phyloP scores from a whole-genome alignment of 2,797 vertebrate species.

The Mormyrus hasselquistii region DNA sequence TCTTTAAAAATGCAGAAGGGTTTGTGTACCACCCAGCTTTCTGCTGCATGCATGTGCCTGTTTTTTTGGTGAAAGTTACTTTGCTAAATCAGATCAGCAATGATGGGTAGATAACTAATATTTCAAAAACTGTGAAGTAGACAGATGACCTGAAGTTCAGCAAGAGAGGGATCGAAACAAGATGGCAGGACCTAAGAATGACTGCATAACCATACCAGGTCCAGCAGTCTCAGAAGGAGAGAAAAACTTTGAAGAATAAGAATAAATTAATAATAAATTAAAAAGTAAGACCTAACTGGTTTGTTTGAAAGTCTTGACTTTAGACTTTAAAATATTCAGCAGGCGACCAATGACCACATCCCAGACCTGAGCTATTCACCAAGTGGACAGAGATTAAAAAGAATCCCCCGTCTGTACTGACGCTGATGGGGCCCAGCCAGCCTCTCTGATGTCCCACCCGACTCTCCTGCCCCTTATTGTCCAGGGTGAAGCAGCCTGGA shows the following conservation, averaged over 20 bases:
- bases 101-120: not conserved
- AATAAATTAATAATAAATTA: not conserved
- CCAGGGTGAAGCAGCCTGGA: not conserved
- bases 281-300: constrained; percentile 26
- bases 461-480: constrained; percentile 49
- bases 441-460: not conserved
- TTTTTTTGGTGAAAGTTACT: not conserved
- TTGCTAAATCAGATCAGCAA: not conserved
- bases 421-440: not conserved
- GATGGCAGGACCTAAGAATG: not conserved
- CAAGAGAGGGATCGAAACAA: not conserved
- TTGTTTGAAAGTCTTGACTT: constrained; percentile 61
- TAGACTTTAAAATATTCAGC: constrained; percentile 74
- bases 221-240: not conserved
- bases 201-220: not conserved
- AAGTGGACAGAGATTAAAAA: constrained; percentile 72
- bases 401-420: constrained; percentile 36
- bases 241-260: constrained; percentile 54
- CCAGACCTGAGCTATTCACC: constrained; percentile 59
- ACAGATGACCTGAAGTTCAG: not conserved
- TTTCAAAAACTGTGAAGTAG: not conserved
- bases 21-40: not conserved
- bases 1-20: not conserved
- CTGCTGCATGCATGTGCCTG: not conserved
- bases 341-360: constrained; percentile 72